Conservation (phyloP, 1,140 invertebrate genomes). For the Zaprionus gabonicus region DNA sequence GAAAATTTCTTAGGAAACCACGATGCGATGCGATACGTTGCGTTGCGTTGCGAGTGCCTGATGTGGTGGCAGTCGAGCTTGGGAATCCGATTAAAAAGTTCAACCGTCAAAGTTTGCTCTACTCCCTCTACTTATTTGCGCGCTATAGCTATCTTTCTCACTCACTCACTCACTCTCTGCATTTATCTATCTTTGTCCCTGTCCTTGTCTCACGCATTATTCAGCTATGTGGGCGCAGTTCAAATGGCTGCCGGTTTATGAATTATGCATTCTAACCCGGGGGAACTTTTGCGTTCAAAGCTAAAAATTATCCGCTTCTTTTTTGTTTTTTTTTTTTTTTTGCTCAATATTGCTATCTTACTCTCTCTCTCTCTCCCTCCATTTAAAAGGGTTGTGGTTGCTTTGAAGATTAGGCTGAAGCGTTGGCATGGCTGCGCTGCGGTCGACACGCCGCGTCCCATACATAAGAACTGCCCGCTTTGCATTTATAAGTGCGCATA, state of each 20-base stretch:
- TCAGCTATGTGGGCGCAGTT: constrained; percentile 36
- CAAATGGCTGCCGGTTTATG: constrained; percentile 59
- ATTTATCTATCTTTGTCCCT: constrained; percentile 1
- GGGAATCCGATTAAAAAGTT: constrained; percentile 76
- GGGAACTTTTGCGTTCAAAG: constrained; percentile 65
- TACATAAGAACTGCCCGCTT: constrained; percentile 1
- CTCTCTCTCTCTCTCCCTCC: background rate
- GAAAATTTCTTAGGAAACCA: constrained; percentile 27
- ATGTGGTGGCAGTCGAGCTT: constrained; percentile 61
- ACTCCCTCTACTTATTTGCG: background rate
- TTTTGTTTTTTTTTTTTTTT: constrained; percentile 7
- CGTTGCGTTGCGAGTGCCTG: constrained; percentile 19
- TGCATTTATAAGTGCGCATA: constrained; percentile 50
- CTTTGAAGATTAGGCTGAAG: constrained; percentile 64
- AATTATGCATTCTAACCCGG: constrained; percentile 71
- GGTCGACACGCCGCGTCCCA: background rate
- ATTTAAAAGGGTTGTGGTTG: constrained; percentile 64
- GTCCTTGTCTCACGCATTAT: background rate
- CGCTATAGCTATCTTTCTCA: background rate
- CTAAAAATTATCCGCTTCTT: constrained; percentile 64
- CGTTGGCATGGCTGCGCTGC: constrained; percentile 17
- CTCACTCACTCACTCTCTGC: background rate
- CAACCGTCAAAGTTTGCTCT: constrained; percentile 63
- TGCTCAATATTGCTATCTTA: constrained; percentile 8
- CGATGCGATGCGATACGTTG: constrained; percentile 14